Evolutionary conservation across 2,797 vertebrate genomes (phyloP).

Genomic region (Tarsius wallacei): DNA sequence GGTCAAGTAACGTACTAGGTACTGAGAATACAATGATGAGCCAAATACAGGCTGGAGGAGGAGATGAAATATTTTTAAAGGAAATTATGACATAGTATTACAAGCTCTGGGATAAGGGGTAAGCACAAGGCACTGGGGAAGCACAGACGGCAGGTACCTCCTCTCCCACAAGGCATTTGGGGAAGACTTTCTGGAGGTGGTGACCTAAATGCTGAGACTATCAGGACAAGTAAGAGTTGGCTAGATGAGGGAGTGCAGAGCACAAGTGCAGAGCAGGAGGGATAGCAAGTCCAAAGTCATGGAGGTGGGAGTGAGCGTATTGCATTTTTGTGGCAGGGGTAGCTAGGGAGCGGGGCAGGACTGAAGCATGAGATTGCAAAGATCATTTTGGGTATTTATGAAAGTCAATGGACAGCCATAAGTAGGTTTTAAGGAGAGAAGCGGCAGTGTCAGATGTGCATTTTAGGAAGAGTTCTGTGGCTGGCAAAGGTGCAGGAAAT

Average conservation of each 20-base stretch:
- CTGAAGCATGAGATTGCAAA: neutral
- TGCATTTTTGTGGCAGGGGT: accelerated
- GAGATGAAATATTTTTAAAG: neutral
- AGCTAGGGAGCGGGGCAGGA: neutral
- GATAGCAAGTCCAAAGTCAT: neutral
- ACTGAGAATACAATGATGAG: neutral
- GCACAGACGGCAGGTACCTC: neutral
- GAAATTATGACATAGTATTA: neutral
- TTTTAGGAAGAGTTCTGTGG: neutral
- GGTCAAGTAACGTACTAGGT: neutral
- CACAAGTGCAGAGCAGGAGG: neutral
- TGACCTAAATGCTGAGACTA: neutral
- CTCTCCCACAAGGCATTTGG: neutral
- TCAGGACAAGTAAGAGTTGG: neutral
- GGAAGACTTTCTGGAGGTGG: conserved; percentile 17
- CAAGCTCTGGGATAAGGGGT: neutral
- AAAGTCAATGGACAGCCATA: neutral
- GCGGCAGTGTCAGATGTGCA: neutral
- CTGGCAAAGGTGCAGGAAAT: neutral
- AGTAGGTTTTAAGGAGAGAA: neutral
- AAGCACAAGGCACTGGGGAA: neutral
- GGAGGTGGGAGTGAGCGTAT: neutral
- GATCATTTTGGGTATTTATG: neutral
- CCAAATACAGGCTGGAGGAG: neutral
- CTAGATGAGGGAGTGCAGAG: neutral